A percentile compares a stretch with the other conserved stretches of the same genome.
These are phyloP conservation scores for Pseudorasbora parva DNA, from an alignment of 2,113 vertebrate species.

Conservation along the genomic window DNA sequence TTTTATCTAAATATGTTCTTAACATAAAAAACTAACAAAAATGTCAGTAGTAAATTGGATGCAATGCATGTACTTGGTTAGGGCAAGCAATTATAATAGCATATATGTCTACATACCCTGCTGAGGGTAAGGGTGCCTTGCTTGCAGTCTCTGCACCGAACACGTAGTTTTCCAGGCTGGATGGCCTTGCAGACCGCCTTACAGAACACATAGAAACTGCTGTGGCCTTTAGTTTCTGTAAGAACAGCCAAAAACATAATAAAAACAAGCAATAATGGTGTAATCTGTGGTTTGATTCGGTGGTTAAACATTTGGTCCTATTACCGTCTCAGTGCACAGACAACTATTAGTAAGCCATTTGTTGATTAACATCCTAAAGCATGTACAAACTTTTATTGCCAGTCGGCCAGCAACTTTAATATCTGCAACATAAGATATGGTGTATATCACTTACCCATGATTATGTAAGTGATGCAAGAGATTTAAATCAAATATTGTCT, in stretches of 20 bases:
- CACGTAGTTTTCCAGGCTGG: slow-evolving; percentile 87
- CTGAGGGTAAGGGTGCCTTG: slow-evolving; percentile 83
- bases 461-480: neutral
- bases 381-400: neutral
- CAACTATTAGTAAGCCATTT: neutral
- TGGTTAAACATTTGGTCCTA: neutral
- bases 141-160: slow-evolving; percentile 81
- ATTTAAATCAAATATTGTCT: neutral
- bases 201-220: slow-evolving; percentile 90
- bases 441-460: neutral
- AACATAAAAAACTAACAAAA: no score
- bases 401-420: neutral
- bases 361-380: neutral
- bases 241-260: slow-evolving; percentile 41
- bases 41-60: no score
- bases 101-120: slow-evolving; percentile 75
- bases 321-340: neutral
- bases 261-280: neutral
- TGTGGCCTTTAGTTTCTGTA: slow-evolving; percentile 75
- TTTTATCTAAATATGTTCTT: no score
- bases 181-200: slow-evolving; percentile 81
- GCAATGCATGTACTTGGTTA: no score
- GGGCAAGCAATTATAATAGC: no score
- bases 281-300: neutral
- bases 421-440: neutral